These are phyloP conservation scores for Cardinalis cardinalis DNA, from an alignment of 2,113 vertebrate genomes.

Conservation along the genomic window DNA sequence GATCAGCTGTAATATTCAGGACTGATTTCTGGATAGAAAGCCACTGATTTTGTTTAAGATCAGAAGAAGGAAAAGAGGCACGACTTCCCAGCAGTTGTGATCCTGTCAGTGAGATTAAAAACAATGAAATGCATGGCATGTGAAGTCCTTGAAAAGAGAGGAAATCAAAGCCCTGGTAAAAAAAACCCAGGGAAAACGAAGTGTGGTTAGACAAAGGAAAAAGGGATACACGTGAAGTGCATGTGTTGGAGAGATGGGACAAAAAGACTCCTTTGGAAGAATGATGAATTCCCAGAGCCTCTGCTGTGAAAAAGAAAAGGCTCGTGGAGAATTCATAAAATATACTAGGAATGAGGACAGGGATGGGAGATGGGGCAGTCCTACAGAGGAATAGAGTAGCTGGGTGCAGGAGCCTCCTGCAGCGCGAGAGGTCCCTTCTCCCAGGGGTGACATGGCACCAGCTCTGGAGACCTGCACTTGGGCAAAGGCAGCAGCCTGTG, in stretches of 20 bases:
- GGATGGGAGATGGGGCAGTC: not conserved
- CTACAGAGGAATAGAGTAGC: not conserved
- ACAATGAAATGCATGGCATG: not conserved
- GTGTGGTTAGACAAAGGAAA: not conserved
- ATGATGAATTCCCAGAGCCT: not conserved
- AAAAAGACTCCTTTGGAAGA: not conserved
- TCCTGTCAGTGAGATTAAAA: not conserved
- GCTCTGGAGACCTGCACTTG: fast-evolving
- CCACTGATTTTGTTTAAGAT: not conserved
- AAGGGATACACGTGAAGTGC: not conserved
- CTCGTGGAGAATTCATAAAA: not conserved
- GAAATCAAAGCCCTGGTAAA: not conserved
- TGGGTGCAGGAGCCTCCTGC: not conserved
- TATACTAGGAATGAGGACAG: not conserved
- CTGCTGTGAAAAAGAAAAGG: not conserved
- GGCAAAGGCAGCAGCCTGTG: not conserved
- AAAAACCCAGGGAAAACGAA: not conserved
- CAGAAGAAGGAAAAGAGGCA: not conserved
- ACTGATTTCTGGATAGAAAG: not conserved
- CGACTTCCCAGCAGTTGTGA: not conserved
- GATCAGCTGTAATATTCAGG: not conserved
- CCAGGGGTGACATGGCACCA: fast-evolving
- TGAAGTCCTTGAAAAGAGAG: not conserved
- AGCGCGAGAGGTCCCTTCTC: not conserved
- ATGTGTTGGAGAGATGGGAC: not conserved